Evolutionary conservation across 2,888 invertebrate species (phyloP).

Genomic region (Drosophila borborema): DNA sequence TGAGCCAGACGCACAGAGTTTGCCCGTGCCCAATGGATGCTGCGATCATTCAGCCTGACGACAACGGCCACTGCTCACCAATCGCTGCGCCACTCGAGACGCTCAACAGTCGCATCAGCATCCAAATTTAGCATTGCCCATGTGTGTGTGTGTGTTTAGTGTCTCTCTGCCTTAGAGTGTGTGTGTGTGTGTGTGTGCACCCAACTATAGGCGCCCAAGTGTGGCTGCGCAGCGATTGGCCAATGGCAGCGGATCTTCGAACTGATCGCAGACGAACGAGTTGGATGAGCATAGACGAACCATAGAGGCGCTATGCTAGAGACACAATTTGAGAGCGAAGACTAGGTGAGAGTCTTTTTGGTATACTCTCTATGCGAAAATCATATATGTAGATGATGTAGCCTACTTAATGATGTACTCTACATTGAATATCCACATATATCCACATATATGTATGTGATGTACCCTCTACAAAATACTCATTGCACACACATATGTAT

Average conservation of each 20-base stretch:
- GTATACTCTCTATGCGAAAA: not conserved
- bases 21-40: slow-evolving; percentile 48
- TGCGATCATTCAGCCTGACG: slow-evolving; percentile 13
- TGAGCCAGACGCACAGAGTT: slow-evolving; percentile 58
- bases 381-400: not conserved
- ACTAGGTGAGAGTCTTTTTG: not conserved
- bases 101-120: slow-evolving; percentile 43
- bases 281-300: not conserved
- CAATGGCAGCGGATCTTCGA: slow-evolving; percentile 37
- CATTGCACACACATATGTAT: not conserved
- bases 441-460: not conserved
- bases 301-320: slow-evolving; percentile 13
- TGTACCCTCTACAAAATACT: not conserved
- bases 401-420: not conserved
- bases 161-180: not conserved
- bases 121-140: slow-evolving; percentile 46
- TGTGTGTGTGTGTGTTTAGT: not conserved
- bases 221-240: slow-evolving; percentile 13
- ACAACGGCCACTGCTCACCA: slow-evolving; percentile 31
- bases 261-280: slow-evolving; percentile 1
- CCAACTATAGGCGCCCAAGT: not conserved
- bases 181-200: slow-evolving; percentile 6
- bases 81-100: slow-evolving; percentile 58
- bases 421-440: not conserved
- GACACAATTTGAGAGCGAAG: too few species aligned